Conservation (phyloP, 2,797 vertebrate genomes). For the Hydrolagus colliei region DNA sequence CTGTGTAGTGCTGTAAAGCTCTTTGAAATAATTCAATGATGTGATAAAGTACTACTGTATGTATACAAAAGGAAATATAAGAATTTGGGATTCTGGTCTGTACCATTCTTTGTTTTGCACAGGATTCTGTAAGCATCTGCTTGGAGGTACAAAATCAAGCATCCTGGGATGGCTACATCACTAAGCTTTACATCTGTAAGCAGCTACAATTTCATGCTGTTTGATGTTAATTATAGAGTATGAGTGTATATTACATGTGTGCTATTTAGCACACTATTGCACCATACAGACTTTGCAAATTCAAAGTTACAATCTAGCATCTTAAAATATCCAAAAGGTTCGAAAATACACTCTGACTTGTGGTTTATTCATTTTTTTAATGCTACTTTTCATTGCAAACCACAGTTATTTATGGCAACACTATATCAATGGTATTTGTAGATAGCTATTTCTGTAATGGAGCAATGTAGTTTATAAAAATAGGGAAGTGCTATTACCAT, state of each 20-base stretch:
- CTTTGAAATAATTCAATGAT: no score
- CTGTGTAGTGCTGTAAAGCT: no score
- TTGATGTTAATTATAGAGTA: neutral
- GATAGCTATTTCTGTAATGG: neutral
- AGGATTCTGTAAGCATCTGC: no score
- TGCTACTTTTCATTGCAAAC: neutral
- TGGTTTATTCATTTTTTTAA: neutral
- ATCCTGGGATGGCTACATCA: no score
- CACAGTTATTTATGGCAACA: conserved; percentile 1
- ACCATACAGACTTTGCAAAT: neutral
- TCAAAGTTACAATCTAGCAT: neutral
- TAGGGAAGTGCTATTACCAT: neutral
- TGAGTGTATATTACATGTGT: neutral
- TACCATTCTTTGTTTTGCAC: no score
- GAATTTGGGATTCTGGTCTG: no score
- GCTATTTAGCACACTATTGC: conserved; percentile 19
- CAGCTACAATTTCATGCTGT: neutral
- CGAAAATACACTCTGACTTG: neutral
- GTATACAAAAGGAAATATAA: no score
- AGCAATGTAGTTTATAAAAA: neutral
- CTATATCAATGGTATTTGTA: neutral
- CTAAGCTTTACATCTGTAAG: neutral
- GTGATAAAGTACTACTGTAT: no score
- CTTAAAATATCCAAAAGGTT: no score
- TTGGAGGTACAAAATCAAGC: no score